Base-by-base conservation (phyloP, 2,113 vertebrate genomes). In the Condylura cristata region DNA sequence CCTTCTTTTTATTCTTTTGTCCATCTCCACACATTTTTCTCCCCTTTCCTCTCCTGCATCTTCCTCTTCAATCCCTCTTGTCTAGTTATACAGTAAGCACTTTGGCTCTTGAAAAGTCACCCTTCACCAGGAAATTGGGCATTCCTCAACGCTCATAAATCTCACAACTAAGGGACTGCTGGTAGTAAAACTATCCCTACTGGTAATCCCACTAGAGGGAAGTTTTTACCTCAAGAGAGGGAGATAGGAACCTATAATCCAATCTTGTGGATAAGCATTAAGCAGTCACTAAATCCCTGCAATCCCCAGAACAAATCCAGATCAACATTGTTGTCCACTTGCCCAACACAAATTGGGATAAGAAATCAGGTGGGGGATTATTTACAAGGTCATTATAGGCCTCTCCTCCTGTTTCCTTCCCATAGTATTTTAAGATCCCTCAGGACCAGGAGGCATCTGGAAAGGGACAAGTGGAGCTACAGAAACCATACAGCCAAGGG, bases 231-330 rank as follows among this genome's bases (percentile, higher is more conserved):
- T 91, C 81, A 76, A 56, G 90, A 78, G 81, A 88, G 44, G 48
- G 84, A 76, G 71, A 70, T 14, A 84, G 61, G 39, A 90, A 94
- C 86, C 75, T 60, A 85, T 89, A 91, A 96, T 90, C 93, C 94
- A 96, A 96, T 96, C 91, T 91, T 80, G 58, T 34, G 90, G 86
- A 96, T 97, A 84, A 97, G 56, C 79, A 87, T 68, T 96, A 88
- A 92, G 75, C 89, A 97, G 86, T 61, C 56, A 68, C 41, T 93
- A 96, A 96, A 51, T 89, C 95, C 95, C 76, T 79, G 76, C 53
- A 91, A 96, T 93, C 94, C 95, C 92, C 56, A 81, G 68, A 97
- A 95, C 89, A 97, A 97, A 96, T 96, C 94, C 94, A 91, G 93
- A 96, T 93, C 91, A 92, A 61, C 93, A 90, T 32, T 81, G 76